Evolutionary conservation across 1,140 invertebrate species (phyloP).

Genomic region (Ostrea denselamellosa): DNA sequence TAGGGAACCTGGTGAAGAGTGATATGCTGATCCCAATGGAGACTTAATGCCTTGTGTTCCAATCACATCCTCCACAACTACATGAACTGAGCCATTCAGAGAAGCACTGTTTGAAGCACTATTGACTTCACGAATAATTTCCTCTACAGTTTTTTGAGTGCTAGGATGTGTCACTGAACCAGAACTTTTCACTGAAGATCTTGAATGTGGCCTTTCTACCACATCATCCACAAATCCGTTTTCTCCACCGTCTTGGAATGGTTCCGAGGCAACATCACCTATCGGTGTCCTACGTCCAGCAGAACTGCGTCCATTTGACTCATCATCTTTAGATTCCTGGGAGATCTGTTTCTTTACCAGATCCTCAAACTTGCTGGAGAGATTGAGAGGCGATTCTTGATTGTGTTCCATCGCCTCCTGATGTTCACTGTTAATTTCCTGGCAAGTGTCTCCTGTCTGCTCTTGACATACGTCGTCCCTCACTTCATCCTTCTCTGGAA

Average conservation of each 20-base stretch:
- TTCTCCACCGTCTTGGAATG: constrained; percentile 59
- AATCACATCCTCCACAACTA: constrained; percentile 22
- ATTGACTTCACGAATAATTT: constrained; percentile 41
- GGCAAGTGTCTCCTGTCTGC: constrained; percentile 41
- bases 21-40: constrained; percentile 24
- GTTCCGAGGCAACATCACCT: constrained; percentile 60
- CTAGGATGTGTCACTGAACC: constrained; percentile 39
- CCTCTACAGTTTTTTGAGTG: constrained; percentile 42
- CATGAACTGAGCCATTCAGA: neutral
- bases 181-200: constrained; percentile 5
- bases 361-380: constrained; percentile 61
- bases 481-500: neutral
- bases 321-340: constrained; percentile 37
- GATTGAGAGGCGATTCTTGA: constrained; percentile 47
- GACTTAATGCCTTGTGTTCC: constrained; percentile 27
- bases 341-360: constrained; percentile 58
- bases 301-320: constrained; percentile 49
- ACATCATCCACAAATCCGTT: constrained; percentile 60
- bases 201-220: constrained; percentile 54
- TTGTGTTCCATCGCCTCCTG: constrained; percentile 49
- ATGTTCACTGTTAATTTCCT: constrained; percentile 49
- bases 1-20: constrained; percentile 46
- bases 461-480: neutral
- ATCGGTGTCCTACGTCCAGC: constrained; percentile 63
- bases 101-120: constrained; percentile 42